Evolutionary conservation across 2,888 invertebrate genomes (phyloP).

Genomic region (Uropetala carovei): DNA sequence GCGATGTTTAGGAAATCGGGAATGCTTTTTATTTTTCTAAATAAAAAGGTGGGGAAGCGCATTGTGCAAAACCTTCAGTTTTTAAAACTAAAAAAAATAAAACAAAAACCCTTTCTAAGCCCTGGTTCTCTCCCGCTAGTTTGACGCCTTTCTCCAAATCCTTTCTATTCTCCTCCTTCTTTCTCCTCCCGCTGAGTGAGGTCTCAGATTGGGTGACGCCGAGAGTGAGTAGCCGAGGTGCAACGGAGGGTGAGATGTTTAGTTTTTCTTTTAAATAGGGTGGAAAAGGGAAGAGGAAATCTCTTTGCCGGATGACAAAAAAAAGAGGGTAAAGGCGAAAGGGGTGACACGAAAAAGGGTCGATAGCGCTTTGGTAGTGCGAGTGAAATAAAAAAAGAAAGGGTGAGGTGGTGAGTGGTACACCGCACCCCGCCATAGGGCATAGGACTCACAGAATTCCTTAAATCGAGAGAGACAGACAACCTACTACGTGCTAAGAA

Average conservation of each 20-base stretch:
- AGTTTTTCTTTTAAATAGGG: not conserved
- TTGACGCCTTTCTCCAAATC: not conserved
- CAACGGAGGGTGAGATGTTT: not conserved
- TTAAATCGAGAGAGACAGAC: not conserved
- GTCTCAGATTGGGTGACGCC: conserved; percentile 15
- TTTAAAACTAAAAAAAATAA: not conserved
- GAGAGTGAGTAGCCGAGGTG: not conserved
- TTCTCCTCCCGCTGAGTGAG: not conserved
- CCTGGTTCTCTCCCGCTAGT: not conserved
- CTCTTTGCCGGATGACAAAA: conserved; percentile 17
- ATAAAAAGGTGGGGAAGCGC: not conserved
- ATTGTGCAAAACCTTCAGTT: not conserved
- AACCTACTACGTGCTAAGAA: not conserved
- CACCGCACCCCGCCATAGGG: not conserved
- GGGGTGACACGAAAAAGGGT: not conserved
- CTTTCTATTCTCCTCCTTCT: not conserved
- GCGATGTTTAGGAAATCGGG: conserved; percentile 5
- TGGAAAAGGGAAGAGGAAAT: not conserved
- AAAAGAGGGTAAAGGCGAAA: not conserved
- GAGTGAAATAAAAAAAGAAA: not conserved
- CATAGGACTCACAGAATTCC: not conserved
- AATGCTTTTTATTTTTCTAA: too few relatives aligned
- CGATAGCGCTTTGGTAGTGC: not conserved
- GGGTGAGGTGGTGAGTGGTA: not conserved
- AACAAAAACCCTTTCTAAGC: not conserved